Evolutionary conservation across 2,888 invertebrate species (phyloP).

Genomic region (Lycaena phlaeas): DNA sequence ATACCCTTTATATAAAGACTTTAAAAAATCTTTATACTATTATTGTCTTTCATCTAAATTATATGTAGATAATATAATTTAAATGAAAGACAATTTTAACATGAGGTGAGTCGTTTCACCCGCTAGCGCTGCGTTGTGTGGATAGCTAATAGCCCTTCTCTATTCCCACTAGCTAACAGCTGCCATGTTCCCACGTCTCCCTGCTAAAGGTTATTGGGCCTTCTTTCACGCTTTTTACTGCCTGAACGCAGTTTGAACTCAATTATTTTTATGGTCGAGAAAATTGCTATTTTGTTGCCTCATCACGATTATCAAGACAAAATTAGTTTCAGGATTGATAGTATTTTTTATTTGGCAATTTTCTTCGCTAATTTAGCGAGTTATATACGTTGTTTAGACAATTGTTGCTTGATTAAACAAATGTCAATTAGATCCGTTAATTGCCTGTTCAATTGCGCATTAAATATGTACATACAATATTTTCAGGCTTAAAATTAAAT

Average conservation of each 20-base stretch:
- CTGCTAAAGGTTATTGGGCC: slow-evolving; percentile 66
- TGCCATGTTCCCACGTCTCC: slow-evolving; percentile 58
- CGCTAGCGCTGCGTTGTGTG: slow-evolving; percentile 40
- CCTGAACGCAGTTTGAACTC: slow-evolving; percentile 70
- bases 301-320: slow-evolving; percentile 66
- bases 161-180: slow-evolving; percentile 59
- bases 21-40: no score
- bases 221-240: slow-evolving; percentile 71
- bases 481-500: no score
- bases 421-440: no score
- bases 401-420: no score
- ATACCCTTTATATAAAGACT: no score
- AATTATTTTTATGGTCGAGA: slow-evolving; percentile 70
- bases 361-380: slow-evolving; percentile 13
- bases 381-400: no score
- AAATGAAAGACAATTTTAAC: slow-evolving; percentile 14
- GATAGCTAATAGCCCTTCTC: slow-evolving; percentile 55
- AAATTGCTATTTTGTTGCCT: slow-evolving; percentile 72
- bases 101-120: no score
- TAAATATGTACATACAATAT: no score
- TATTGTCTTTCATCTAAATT: no score
- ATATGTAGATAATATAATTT: no score
- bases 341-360: slow-evolving; percentile 38
- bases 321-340: slow-evolving; percentile 64
- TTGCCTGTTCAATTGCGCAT: no score